These are phyloP conservation scores for Chrysotoxum bicinctum DNA, from an alignment of 2,888 invertebrate species.

Conservation along the genomic window DNA sequence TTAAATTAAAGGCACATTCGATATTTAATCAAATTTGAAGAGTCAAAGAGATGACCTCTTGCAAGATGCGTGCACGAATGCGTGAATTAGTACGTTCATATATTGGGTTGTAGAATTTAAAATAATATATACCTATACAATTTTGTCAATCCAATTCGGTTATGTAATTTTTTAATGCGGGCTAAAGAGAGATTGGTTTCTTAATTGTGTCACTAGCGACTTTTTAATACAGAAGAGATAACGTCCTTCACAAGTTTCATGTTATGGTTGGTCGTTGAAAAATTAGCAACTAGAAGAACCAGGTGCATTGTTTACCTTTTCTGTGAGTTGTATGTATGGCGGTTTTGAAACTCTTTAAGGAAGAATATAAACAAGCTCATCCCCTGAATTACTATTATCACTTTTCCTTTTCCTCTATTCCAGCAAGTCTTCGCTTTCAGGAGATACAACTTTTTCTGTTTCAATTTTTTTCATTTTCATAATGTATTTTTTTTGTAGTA, in stretches of 20 bases:
- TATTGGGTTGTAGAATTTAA: conserved; percentile 15
- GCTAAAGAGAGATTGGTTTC: not conserved
- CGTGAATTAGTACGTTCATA: conserved; percentile 34
- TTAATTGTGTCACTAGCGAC: not conserved
- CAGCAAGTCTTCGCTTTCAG: no score
- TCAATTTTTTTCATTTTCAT: no score
- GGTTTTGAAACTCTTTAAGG: no score
- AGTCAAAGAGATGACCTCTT: conserved; percentile 57
- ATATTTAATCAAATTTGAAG: conserved; percentile 45
- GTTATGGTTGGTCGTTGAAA: not conserved
- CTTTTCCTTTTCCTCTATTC: no score
- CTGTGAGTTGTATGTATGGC: no score
- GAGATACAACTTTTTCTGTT: no score
- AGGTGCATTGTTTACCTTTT: not conserved
- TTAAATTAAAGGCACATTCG: conserved; percentile 13
- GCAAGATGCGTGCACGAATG: conserved; percentile 15
- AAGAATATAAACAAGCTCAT: no score
- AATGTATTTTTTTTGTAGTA: no score
- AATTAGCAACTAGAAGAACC: not conserved
- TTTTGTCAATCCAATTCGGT: not conserved
- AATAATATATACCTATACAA: not conserved
- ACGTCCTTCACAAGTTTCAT: not conserved
- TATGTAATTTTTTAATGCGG: not conserved
- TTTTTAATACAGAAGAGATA: not conserved
- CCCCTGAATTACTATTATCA: no score